Conservation (phyloP, 1,140 invertebrate genomes). For the Luehdorfia chinensis region DNA sequence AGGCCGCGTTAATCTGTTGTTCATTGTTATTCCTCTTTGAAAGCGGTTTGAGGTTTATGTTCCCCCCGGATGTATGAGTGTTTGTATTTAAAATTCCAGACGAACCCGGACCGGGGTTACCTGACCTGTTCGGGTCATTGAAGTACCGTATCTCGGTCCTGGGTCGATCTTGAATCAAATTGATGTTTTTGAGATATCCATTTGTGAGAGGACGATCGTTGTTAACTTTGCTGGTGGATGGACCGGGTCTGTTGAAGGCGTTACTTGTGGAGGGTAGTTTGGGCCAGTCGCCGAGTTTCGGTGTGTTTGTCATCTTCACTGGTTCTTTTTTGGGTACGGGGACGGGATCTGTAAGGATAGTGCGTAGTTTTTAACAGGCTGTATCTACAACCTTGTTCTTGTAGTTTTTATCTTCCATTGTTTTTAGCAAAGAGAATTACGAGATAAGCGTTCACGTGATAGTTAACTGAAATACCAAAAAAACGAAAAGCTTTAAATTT, state of each 20-base stretch:
- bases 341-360: slow-evolving; percentile 33
- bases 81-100: too few species aligned
- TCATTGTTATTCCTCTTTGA: slow-evolving; percentile 54
- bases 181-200: slow-evolving; percentile 11
- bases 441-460: too few species aligned
- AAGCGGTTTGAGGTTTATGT: slow-evolving; percentile 8
- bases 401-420: not conserved
- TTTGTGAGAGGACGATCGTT: slow-evolving; percentile 1
- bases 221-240: too few species aligned
- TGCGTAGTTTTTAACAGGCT: too few species aligned
- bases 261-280: not conserved
- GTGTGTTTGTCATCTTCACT: slow-evolving; percentile 16
- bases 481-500: too few species aligned
- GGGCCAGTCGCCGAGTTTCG: slow-evolving; percentile 15
- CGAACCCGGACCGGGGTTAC: too few species aligned
- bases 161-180: slow-evolving; percentile 10
- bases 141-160: slow-evolving; percentile 13
- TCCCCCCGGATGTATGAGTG: too few species aligned
- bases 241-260: too few species aligned
- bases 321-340: slow-evolving; percentile 19
- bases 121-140: not conserved
- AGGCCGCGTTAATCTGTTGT: too few species aligned
- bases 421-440: too few species aligned
- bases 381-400: not conserved
- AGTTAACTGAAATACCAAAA: too few species aligned